Percentiles rank a stretch among this genome's conserved stretches.
These are phyloP conservation scores for Drosophila sechellia DNA, from an alignment of 1,140 invertebrate species.

Conservation along the genomic window DNA sequence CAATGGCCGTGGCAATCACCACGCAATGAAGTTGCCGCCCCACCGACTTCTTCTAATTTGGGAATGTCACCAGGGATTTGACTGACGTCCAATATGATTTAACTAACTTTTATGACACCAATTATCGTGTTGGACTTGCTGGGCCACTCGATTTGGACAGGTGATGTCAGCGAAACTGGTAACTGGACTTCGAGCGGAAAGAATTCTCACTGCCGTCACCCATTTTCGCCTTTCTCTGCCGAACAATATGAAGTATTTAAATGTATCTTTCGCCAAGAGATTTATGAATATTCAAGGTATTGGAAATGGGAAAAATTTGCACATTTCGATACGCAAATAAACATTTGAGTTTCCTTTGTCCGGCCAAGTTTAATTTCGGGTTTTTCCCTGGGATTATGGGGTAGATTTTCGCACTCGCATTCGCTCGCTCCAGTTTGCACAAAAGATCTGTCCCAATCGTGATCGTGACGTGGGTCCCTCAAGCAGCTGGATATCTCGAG, in stretches of 20 bases:
- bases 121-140: slow-evolving; percentile 51
- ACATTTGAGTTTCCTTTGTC: slow-evolving; percentile 63
- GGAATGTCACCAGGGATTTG: slow-evolving; percentile 58
- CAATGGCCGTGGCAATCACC: slow-evolving; percentile 54
- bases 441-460: slow-evolving; percentile 55
- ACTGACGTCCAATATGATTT: slow-evolving; percentile 67
- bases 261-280: slow-evolving; percentile 43
- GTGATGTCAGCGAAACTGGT: slow-evolving; percentile 15
- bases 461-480: slow-evolving; percentile 47
- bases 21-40: slow-evolving; percentile 48
- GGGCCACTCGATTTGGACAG: slow-evolving; percentile 30
- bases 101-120: slow-evolving; percentile 81
- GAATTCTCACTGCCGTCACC: background rate
- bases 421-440: slow-evolving; percentile 44
- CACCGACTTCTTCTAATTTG: slow-evolving; percentile 56
- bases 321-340: slow-evolving; percentile 81
- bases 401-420: slow-evolving; percentile 77
- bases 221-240: background rate
- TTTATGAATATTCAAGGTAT: slow-evolving; percentile 58
- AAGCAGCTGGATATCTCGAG: slow-evolving; percentile 59
- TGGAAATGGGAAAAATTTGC: slow-evolving; percentile 45
- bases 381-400: slow-evolving; percentile 65
- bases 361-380: slow-evolving; percentile 41
- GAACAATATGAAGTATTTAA: slow-evolving; percentile 20
- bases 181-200: slow-evolving; percentile 3